These are phyloP conservation scores for Cassiopea xamachana DNA, from an alignment of 30 jellyfish, hydroid and myxozoan genomes.

Conservation along the genomic window DNA sequence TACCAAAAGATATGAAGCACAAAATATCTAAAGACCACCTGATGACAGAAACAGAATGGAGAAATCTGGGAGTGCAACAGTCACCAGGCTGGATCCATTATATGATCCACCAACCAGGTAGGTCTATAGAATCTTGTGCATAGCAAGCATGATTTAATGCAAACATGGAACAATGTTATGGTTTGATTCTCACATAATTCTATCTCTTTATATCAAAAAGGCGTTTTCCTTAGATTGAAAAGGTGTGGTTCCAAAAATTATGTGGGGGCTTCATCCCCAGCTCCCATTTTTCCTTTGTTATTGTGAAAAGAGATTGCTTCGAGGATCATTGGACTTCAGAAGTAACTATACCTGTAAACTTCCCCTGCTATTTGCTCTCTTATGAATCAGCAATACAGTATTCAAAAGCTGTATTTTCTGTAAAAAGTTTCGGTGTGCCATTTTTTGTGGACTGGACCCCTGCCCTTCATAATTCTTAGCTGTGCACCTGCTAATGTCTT, in stretches of 20 bases:
- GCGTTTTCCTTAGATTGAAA: neutral
- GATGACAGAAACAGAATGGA: conserved; percentile 96
- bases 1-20: conserved; percentile 71
- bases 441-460: neutral
- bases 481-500: too few species aligned
- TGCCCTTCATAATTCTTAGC: neutral
- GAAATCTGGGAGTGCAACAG: conserved; percentile 91
- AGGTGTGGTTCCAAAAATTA: too few species aligned
- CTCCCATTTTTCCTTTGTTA: too few species aligned
- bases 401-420: too few species aligned
- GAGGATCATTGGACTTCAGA: neutral
- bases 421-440: too few species aligned
- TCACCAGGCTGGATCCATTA: conserved; percentile 94
- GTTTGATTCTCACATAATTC: neutral
- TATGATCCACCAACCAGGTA: conserved; percentile 89
- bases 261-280: too few species aligned
- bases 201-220: neutral
- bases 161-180: too few species aligned
- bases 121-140: neutral
- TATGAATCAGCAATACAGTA: neutral
- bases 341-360: too few species aligned
- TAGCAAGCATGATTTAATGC: neutral
- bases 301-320: neutral
- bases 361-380: neutral
- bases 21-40: conserved; percentile 62